Evolutionary conservation across 2,888 invertebrate genomes (phyloP).

Genomic region (Sphecodes monilicornis): DNA sequence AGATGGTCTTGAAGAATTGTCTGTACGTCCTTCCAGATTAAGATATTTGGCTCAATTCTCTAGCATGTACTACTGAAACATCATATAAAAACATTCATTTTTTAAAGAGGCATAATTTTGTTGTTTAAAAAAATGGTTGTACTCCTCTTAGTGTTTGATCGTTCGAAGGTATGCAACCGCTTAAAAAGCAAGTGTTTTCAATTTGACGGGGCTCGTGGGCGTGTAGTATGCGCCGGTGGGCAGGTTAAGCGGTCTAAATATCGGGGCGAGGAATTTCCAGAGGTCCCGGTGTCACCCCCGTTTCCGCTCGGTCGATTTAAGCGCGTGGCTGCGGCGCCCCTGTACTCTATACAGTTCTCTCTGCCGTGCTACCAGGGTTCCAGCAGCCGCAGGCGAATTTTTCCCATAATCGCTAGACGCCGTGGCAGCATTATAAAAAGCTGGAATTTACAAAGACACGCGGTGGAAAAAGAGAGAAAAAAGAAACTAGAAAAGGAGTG

Average conservation of each 20-base stretch:
- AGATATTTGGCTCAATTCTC: no score
- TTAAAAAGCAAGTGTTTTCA: neutral
- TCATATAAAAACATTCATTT: no score
- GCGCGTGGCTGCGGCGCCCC: neutral
- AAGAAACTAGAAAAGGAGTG: neutral
- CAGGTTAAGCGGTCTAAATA: constrained; percentile 11
- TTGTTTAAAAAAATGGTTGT: no score
- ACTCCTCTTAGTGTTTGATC: neutral
- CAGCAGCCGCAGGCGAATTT: constrained; percentile 16
- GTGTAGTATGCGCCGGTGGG: neutral
- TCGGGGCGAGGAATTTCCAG: constrained; percentile 9
- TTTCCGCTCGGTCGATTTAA: constrained; percentile 13
- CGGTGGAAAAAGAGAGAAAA: neutral
- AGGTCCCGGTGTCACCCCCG: neutral
- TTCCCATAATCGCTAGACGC: constrained; percentile 30
- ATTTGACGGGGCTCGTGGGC: neutral
- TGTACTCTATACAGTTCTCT: neutral
- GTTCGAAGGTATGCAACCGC: neutral
- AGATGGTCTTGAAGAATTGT: no score
- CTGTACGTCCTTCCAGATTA: no score
- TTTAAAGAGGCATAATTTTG: no score
- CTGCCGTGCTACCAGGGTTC: constrained; percentile 28
- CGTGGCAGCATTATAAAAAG: constrained; percentile 43
- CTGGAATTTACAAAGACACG: constrained; percentile 51
- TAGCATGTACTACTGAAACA: no score